Evolutionary conservation across 1,140 invertebrate genomes (phyloP).

Genomic region (Drosophila equinoxialis): DNA sequence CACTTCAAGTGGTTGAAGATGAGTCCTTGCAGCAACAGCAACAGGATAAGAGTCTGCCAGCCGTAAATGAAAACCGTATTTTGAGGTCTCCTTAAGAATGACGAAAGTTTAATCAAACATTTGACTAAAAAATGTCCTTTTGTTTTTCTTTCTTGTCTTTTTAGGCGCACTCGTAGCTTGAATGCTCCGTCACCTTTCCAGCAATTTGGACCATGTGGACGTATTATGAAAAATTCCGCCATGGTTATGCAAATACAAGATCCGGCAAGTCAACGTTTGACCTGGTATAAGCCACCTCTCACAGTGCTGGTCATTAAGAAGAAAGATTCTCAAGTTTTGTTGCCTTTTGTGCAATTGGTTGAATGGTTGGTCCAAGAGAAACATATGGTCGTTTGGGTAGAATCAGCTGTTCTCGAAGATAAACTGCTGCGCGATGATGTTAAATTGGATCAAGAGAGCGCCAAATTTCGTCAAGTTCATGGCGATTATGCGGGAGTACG

Average conservation of each 20-base stretch:
- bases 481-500: constrained; percentile 55
- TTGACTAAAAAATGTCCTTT: background rate
- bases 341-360: constrained; percentile 95
- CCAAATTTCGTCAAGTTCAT: constrained; percentile 66
- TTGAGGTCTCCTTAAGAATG: constrained; percentile 38
- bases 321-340: constrained; percentile 93
- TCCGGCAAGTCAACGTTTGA: constrained; percentile 96
- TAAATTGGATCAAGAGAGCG: constrained; percentile 60
- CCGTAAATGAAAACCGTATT: constrained; percentile 47
- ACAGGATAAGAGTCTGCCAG: constrained; percentile 12
- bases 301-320: constrained; percentile 98
- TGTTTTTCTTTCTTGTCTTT: constrained; percentile 82
- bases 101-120: background rate
- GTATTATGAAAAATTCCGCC: constrained; percentile 97
- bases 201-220: constrained; percentile 97
- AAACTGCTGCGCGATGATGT: constrained; percentile 87
- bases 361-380: constrained; percentile 97
- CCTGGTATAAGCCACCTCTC: constrained; percentile 97
- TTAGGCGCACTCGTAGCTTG: constrained; percentile 93
- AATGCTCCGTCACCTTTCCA: constrained; percentile 96
- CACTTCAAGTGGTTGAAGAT: constrained; percentile 15
- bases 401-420: constrained; percentile 94
- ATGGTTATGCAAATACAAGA: constrained; percentile 99
- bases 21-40: constrained; percentile 14
- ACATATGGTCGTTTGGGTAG: constrained; percentile 97